Evolutionary conservation across 2,888 invertebrate species (phyloP), one percentile per base, ranked within the genome.

Genomic region (Willowsia nigromaculata): DNA sequence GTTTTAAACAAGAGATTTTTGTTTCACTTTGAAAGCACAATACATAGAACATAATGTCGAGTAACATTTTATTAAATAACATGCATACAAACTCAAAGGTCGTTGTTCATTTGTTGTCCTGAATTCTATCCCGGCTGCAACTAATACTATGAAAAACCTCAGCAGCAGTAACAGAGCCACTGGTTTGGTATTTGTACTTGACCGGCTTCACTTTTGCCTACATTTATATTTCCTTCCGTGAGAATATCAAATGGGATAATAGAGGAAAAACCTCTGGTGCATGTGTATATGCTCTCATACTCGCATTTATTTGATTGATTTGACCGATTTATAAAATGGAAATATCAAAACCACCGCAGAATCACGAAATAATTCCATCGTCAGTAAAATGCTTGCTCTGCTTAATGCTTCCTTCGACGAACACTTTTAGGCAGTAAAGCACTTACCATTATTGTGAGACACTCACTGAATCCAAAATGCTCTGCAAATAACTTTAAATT

Each of bases 401-500:
- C 13, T 56, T 56, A 18, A 56, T 56, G 22, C 56, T 56, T 56
- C 3, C 22, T 56, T 22, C 22, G 22, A 56, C 3, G 22, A 18
- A 4, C 11, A 9, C 18, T 56, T 3, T 18, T 56, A 56, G 18
- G 56, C 56, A 56, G 5, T 22, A 56, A 13, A 22, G 56, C 56
- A 22, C 56, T 56, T 22, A 22, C 56, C 25, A 56, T 56, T 56
- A 47, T 47, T 47, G 13, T 47, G 47, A 47, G 47, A 47, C 47
- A 13, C 47, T 13, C 7, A 15, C 47, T 47, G 47, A 47, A 47
- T 47, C 47, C 47, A 15, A 47, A 47, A 47, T 47, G 2, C 13
- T 47, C 13, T 47, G 47, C 5, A 62, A 43, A 82, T 37, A 81
- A 59, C 59, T 18, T 37, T 65, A 82, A 82, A 82, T 82, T 65